A percentile compares a stretch with the other conserved stretches of the same genome.
These are phyloP conservation scores for Sebastes aleutianus DNA, from an alignment of 2,797 vertebrate genomes.

Conservation along the genomic window DNA sequence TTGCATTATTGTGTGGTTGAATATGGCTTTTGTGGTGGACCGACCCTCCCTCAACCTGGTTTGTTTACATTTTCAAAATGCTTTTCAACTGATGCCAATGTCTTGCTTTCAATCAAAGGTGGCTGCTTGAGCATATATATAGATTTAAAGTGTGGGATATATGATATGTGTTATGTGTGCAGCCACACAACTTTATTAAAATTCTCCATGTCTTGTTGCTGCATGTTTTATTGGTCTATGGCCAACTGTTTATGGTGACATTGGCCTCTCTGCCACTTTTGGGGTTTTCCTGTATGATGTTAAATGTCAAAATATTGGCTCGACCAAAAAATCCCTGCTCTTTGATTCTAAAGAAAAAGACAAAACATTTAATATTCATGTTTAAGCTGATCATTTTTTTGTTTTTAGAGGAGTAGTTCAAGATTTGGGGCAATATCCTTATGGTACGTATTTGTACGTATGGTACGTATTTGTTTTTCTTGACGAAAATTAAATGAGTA, in stretches of 20 bases:
- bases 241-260: neutral
- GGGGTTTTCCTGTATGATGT: neutral
- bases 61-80: neutral
- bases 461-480: neutral
- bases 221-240: neutral
- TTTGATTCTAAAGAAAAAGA: neutral
- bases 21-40: neutral
- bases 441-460: neutral
- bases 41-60: neutral
- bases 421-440: neutral
- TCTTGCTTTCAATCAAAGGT: neutral
- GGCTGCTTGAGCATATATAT: neutral
- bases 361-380: neutral
- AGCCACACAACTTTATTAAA: neutral
- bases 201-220: neutral
- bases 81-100: neutral
- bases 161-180: neutral
- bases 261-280: neutral
- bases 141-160: neutral
- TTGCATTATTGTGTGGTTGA: neutral
- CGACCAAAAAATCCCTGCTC: neutral
- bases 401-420: neutral
- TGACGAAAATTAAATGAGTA: neutral
- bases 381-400: neutral
- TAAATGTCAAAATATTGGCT: neutral